Percentiles rank a stretch among this genome's conserved stretches.
These are phyloP conservation scores for Augiades crinisus DNA, from an alignment of 2,888 invertebrate species.

Conservation along the genomic window DNA sequence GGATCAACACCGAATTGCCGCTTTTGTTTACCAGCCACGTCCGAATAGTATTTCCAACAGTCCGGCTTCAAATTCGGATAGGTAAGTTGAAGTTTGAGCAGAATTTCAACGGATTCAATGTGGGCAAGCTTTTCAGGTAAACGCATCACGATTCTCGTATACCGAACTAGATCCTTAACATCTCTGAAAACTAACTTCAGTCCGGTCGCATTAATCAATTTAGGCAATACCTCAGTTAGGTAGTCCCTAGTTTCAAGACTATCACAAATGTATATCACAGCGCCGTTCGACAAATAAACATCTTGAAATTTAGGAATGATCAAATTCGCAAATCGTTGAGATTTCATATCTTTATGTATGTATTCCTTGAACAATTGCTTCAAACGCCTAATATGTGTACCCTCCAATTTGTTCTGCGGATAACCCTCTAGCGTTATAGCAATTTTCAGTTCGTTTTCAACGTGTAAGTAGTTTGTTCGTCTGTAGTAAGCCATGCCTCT, in stretches of 20 bases:
- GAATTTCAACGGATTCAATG: constrained; percentile 56
- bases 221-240: constrained; percentile 58
- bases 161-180: constrained; percentile 58
- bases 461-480: constrained; percentile 68
- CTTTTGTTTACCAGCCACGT: constrained; percentile 68
- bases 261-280: constrained; percentile 71
- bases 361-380: constrained; percentile 70
- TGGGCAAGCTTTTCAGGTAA: constrained; percentile 61
- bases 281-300: constrained; percentile 67
- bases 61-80: constrained; percentile 64
- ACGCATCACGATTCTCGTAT: constrained; percentile 64
- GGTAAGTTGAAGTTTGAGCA: constrained; percentile 47
- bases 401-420: constrained; percentile 66
- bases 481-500: constrained; percentile 70
- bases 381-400: constrained; percentile 61
- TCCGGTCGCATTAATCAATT: constrained; percentile 63
- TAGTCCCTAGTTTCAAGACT: constrained; percentile 72
- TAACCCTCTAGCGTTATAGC: constrained; percentile 68
- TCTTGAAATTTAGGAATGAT: constrained; percentile 72
- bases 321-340: constrained; percentile 57
- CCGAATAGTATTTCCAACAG: constrained; percentile 70
- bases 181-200: constrained; percentile 61
- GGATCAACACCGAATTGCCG: constrained; percentile 73
- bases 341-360: constrained; percentile 65
- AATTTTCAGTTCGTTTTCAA: constrained; percentile 65